Conservation (phyloP, 2,797 vertebrate species). For the Enoplosus armatus region DNA sequence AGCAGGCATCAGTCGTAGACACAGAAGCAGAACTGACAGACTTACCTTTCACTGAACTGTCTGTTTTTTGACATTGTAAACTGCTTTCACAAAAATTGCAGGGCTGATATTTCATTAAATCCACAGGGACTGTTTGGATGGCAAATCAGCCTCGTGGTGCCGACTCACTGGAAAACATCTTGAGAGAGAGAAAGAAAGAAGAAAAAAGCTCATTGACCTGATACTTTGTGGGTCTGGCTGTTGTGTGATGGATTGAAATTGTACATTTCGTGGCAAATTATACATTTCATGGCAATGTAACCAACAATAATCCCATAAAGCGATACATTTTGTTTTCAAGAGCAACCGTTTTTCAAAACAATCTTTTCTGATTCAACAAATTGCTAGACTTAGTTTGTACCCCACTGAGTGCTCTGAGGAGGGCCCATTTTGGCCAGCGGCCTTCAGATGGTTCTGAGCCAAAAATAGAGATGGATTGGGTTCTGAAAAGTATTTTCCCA, state of each 20-base stretch:
- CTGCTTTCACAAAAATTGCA: conserved; percentile 38
- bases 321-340: not conserved
- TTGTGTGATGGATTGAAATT: conserved; percentile 10
- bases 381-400: conserved; percentile 7
- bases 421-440: conserved; percentile 21
- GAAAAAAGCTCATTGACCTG: conserved; percentile 29
- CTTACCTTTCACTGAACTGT: conserved; percentile 44
- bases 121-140: conserved; percentile 19
- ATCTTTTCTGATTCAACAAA: not conserved
- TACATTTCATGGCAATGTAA: not conserved
- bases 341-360: conserved; percentile 5
- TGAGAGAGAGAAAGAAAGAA: conserved; percentile 14
- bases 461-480: conserved; percentile 33
- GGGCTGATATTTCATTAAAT: conserved; percentile 34
- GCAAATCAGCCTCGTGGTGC: conserved; percentile 21
- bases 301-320: not conserved
- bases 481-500: conserved; percentile 31
- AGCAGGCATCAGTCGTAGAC: not conserved
- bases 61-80: conserved; percentile 31
- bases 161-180: conserved; percentile 21
- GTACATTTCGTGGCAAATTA: conserved; percentile 7
- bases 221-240: not conserved
- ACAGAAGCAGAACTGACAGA: conserved; percentile 33
- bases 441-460: conserved; percentile 26
- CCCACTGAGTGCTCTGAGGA: conserved; percentile 9